Evolutionary conservation across 2,888 invertebrate genomes (phyloP), one percentile per base, ranked within the genome.

Genomic region (Nymphalis urticae): DNA sequence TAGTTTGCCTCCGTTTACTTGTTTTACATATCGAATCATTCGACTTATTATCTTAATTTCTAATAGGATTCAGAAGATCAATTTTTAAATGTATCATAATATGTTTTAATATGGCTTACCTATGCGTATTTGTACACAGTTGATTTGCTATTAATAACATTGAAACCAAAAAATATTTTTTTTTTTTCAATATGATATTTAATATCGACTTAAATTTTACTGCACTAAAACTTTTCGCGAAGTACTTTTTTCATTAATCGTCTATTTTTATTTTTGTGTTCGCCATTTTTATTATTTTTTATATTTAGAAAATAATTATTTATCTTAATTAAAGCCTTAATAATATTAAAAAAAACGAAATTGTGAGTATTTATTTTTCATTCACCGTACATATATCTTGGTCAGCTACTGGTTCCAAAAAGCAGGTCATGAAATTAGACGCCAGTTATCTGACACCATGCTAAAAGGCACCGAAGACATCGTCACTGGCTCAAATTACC

Each of bases 381-480:
- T 50, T 50, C 50, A 42, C 13, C 17, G 19, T 50, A 8, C n/a
- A 17, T 17, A n/a, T 32, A 42, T 58, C 17, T 9, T n/a, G 10
- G 10, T 42, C 24, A 61, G 54, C 63, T 58, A 58, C 69, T 47
- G 54, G 65, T 56, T 72, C 65, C 63, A 70, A 75, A 72, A 74
- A 71, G 68, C 72, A 72, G 73, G 73, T 71, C 73, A 73, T 71
- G 77, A 72, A 75, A 78, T 72, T 66, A 69, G 75, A 77, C 66
- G 68, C 69, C 69, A 50, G 90, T 80, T 86, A 90, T 64, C 59
- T 72, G 82, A 90, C 76, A 83, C 82, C 77, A 76, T 73, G 80
- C 89, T 90, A 89, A 90, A 89, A 89, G 90, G 87, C 81, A 81
- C 82, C 82, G 83, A 86, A 83, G 77, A 77, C 85, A 51, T 10